phyloP scores from a whole-genome alignment of 1,140 invertebrate genomes.

The Tetranychus cinnabarinus region DNA sequence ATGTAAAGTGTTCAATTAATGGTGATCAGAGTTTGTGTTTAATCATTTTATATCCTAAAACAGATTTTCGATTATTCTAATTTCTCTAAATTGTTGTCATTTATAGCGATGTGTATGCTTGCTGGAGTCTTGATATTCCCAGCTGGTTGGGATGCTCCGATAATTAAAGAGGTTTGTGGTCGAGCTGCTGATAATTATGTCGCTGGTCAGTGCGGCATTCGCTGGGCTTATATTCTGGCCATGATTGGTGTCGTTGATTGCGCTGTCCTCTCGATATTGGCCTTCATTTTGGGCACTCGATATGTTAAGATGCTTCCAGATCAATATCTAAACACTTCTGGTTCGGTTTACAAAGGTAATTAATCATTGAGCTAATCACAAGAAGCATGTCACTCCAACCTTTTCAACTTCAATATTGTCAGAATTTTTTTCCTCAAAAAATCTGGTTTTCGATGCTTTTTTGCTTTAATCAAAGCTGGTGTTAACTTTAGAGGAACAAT shows the following conservation, averaged over 20 bases:
- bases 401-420: too few species aligned
- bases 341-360: slow-evolving; percentile 31
- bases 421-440: too few species aligned
- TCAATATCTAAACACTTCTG: slow-evolving; percentile 16
- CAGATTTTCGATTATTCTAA: too few species aligned
- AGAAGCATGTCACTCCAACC: too few species aligned
- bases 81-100: not conserved
- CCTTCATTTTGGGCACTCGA: slow-evolving; percentile 72
- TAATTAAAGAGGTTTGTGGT: slow-evolving; percentile 64
- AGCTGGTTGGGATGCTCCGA: slow-evolving; percentile 61
- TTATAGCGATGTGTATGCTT: slow-evolving; percentile 51
- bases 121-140: slow-evolving; percentile 71
- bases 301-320: slow-evolving; percentile 39
- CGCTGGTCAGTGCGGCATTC: slow-evolving; percentile 54
- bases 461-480: too few species aligned
- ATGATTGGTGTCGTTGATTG: slow-evolving; percentile 77
- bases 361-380: too few species aligned
- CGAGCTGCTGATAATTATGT: slow-evolving; percentile 44
- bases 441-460: too few species aligned
- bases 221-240: slow-evolving; percentile 84
- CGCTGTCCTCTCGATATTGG: slow-evolving; percentile 58
- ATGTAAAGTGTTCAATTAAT: too few species aligned
- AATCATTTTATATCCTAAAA: too few species aligned
- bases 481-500: too few species aligned
- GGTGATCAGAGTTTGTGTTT: too few species aligned